phyloP scores from a whole-genome alignment of 2,113 vertebrate species.

The Toxostoma redivivum region DNA sequence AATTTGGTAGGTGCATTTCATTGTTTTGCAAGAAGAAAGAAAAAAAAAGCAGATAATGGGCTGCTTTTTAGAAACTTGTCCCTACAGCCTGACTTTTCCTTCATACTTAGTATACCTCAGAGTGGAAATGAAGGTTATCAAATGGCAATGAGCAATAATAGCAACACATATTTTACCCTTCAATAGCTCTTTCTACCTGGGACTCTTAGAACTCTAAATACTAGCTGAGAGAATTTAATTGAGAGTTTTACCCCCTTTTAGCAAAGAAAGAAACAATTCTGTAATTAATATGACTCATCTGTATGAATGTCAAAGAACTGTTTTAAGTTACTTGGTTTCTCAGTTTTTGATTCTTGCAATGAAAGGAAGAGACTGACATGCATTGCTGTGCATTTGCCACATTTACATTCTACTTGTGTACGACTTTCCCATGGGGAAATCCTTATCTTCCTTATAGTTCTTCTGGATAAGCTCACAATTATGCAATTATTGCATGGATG shows the following conservation, averaged over 20 bases:
- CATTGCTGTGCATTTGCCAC: neutral
- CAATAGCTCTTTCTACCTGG: neutral
- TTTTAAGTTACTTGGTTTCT: neutral
- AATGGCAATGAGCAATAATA: neutral
- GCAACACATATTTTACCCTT: neutral
- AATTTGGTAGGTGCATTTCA: neutral
- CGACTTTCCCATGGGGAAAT: neutral
- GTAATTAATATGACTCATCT: slow-evolving; percentile 40
- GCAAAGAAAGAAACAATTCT: neutral
- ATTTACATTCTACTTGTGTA: neutral
- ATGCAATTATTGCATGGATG: neutral
- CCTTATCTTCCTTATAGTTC: neutral
- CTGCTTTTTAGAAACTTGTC: neutral
- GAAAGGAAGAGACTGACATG: slow-evolving; percentile 2
- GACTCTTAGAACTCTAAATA: neutral
- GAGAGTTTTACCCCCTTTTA: neutral
- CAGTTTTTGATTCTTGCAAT: neutral
- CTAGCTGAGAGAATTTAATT: neutral
- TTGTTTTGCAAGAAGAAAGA: neutral
- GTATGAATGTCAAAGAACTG: slow-evolving; percentile 16
- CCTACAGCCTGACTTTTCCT: neutral
- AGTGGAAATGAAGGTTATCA: neutral
- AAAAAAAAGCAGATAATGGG: neutral
- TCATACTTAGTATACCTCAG: neutral
- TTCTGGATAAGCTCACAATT: neutral